Evolutionary conservation across 2,888 invertebrate species (phyloP), one percentile per base, ranked within the genome.

Genomic region (Habroteleia sp.): DNA sequence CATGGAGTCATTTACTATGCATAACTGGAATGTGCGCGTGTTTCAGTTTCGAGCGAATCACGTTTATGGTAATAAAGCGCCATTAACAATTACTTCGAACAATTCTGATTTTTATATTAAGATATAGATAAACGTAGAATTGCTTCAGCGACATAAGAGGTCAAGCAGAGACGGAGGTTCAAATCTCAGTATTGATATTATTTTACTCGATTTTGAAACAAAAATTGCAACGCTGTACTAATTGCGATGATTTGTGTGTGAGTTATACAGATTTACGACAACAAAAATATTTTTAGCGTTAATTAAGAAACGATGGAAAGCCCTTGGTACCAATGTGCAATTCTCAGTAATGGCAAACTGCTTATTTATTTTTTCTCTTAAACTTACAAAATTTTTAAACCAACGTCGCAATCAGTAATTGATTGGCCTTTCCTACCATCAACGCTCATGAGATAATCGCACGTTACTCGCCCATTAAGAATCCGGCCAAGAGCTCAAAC

Each of bases 51-150:
- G 35, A 48, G 44, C 16, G 63, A 63, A 63, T 71, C 71, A 71
- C 71, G 71, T 46, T 62, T 72, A 72, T 72, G 72, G 63, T 63
- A 72, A 72, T 72, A 72, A 56, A 56, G 25, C 10, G 16, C 56
- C 48, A 48, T 63, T 56, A 72, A 72, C 63, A 72, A 72, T 63
- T 56, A 56, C 62, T 62, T 31, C n/a, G 16, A 62, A 60, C 54
- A 41, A 31, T 46, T 37, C 50, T 35, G 8, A 23, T 48, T 71
- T 62, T 25, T 54, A 20, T 25, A 25, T 50, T 10, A 16, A 44
- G 27, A 29, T 60, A 25, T 23, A 60, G 52, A 69, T 62, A 62
- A 52, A 29, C 42, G 48, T 56, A 17, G 33, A 42, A 48, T 56
- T 56, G 31, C 35, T 7, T 8, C 13, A n/a, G 41, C 1, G 1